Conservation (phyloP, 2,113 vertebrate genomes). For the Saguinus imperator region DNA sequence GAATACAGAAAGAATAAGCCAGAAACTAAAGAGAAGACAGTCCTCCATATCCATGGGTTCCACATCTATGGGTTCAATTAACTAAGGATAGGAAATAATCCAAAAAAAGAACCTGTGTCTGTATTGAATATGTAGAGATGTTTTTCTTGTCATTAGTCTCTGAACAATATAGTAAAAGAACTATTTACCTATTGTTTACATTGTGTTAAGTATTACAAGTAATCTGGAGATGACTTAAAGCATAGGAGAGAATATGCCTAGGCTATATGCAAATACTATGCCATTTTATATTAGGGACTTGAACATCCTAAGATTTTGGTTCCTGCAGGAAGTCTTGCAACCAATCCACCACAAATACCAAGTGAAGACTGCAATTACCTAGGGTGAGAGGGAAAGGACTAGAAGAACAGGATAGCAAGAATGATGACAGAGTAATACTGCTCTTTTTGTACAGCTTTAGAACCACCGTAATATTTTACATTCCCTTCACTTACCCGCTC, state of each 20-base stretch:
- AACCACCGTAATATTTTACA: not conserved
- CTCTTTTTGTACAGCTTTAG: conserved; percentile 14
- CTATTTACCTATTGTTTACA: not conserved
- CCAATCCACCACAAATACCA: not conserved
- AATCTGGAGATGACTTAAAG: not conserved
- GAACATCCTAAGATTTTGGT: not conserved
- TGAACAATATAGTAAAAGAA: not conserved
- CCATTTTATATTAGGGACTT: not conserved
- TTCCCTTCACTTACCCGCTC: not conserved
- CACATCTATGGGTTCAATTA: not conserved
- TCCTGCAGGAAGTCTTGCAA: not conserved
- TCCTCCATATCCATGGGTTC: not conserved
- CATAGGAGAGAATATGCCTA: not conserved
- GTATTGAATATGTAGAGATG: not conserved
- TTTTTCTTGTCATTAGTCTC: not conserved
- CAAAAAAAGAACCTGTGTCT: not conserved
- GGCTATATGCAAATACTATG: not conserved
- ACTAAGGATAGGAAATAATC: not conserved
- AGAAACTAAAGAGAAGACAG: not conserved
- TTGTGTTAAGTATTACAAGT: not conserved
- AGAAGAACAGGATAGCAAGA: not conserved
- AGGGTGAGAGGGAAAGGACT: not conserved
- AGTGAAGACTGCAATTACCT: not conserved
- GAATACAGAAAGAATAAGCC: not conserved
- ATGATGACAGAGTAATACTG: not conserved